Conservation (phyloP, 2,113 vertebrate species). For the Gymnorhina tibicen region DNA sequence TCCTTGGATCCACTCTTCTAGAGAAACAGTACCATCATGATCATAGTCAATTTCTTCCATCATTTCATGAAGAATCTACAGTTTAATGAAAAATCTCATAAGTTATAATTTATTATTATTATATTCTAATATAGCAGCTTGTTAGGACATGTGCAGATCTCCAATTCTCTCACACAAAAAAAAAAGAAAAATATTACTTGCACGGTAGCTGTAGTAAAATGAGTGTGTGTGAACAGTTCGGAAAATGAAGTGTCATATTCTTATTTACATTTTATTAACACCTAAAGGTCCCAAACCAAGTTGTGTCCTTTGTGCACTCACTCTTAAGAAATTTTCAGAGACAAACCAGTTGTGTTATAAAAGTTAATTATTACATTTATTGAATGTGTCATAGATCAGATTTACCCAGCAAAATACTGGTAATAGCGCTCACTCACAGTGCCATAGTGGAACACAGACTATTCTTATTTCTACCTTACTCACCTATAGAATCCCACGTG, state of each 20-base stretch:
- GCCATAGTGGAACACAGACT: not conserved
- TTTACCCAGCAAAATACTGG: not conserved
- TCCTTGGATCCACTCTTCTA: slow-evolving; percentile 95
- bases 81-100: not conserved
- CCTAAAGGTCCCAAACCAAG: not conserved
- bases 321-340: not conserved
- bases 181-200: not conserved
- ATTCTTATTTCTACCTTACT: not conserved
- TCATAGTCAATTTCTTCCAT: slow-evolving; percentile 98
- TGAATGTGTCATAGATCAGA: not conserved
- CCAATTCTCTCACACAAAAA: not conserved
- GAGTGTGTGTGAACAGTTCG: not conserved
- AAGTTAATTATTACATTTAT: not conserved
- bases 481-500: not conserved
- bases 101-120: not conserved
- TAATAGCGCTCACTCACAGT: not conserved
- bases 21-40: slow-evolving; percentile 88
- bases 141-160: not conserved
- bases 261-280: not conserved
- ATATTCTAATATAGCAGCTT: not conserved
- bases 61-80: slow-evolving; percentile 95
- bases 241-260: not conserved
- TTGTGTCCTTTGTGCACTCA: not conserved
- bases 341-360: not conserved
- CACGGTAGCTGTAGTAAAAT: not conserved